Base-by-base conservation (phyloP, 2,113 vertebrate genomes). In the Pachyramphus minor region DNA sequence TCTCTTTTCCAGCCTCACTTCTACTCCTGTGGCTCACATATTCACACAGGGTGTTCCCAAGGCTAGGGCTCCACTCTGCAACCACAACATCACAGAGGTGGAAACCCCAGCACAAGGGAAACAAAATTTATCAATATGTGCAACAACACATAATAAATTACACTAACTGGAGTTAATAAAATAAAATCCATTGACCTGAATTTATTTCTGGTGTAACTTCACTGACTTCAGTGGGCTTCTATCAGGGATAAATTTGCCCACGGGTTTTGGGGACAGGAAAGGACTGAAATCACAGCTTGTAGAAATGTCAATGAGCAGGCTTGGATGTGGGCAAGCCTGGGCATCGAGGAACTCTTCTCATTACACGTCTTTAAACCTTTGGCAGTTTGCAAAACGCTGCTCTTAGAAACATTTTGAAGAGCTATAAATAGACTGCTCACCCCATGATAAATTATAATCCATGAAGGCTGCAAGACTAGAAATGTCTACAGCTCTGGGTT, bases 171-270 rank as follows among this genome's bases (percentile, higher is more conserved):
- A 23, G 18, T 45, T 72, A 60, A 81, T 76, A 84, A 87, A 95
- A 89, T 64, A 81, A 96, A 93, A 84, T 90, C 84, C 58, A 79
- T 17, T 84, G 87, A 91, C 79, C 81, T 87, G 83, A 95, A 95
- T 93, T 94, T 80, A 55, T 93, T 72, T 84, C 62, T 80, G 33
- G 58, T 94, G 66, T 27, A 91, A 94, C 49, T 93, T 72, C 76
- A 75, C 9, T 24, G 41, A 76, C 58, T 94, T 72, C 76, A 84
- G 58, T 9, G 55, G 82, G 72, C 52, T 84, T 93, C 55, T 84
- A 27, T 56, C 64, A 92, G 72, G 47, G 60, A 86, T 45, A 76
- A 88, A 93, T 86, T 60, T 95, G 47, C 85, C 89, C 89, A 44
- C 31, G 60, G 89, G 58, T 55, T 53, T 82, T 47, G 56, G 45